Evolutionary conservation across 2,888 invertebrate species (phyloP), one percentile per base, ranked within the genome.

Genomic region (Pollenia labialis): DNA sequence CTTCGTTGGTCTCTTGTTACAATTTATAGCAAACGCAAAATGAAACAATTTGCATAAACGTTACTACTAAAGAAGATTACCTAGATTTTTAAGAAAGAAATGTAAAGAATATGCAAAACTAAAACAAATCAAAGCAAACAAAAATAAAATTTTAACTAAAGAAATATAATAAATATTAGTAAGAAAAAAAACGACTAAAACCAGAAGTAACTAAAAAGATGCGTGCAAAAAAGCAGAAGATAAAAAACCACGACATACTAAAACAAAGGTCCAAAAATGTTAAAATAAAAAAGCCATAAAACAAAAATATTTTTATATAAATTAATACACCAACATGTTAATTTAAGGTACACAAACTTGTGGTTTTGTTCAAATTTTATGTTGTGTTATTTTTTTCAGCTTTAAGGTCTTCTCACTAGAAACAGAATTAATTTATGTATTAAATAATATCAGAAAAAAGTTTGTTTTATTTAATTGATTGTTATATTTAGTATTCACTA

Each of bases 1-100:
- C 68, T 81, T 81, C 60, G 50, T 89, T 74, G 60, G 80, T 87
- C 85, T 88, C 16, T 68, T 83, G 66, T 85, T 90, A 90, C 90
- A 91, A 90, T 92, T 90, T 91, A 92, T 90, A 91, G 89, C 83
- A 85, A 89, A 90, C 89, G 88, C 40, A 68, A 62, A 64, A 75
- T 71, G 14, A 80, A 81, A 60, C 32, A 81, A 87, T 81, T 84
- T 77, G 69, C 87, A 85, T 87, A 81, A 58, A 23, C 32, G 32
- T 79, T 46, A 18, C 40, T 50, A 18, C 80, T n/a, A 74, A 60
- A 66, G 71, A 66, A 80, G 60, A 56, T 62, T 71, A 42, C 12
- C 18, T 68, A 74, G 60, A 74, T 72, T 50, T 23, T 54, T 42
- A 32, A 32, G n/a, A 54, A 10, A 69, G 58, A 75, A 52, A 10